Evolutionary conservation across 2,797 vertebrate species (phyloP).

Genomic region (Myripristis jacobus): DNA sequence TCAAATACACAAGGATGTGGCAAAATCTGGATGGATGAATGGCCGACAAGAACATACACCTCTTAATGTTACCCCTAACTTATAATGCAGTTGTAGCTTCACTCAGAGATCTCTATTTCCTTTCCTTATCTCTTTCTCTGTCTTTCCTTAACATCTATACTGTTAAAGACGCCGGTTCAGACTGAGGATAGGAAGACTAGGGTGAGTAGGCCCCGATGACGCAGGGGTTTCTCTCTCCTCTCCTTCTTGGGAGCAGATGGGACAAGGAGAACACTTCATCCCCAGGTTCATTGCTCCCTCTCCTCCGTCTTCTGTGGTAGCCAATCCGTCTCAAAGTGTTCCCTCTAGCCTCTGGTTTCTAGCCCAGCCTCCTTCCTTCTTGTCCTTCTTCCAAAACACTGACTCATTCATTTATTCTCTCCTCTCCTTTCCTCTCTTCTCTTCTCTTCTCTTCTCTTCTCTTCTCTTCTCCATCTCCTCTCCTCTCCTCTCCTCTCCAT

Average conservation of each 20-base stretch:
- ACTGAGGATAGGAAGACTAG: conserved; percentile 6
- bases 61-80: conserved; percentile 1
- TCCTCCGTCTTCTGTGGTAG: conserved; percentile 70
- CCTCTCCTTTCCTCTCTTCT: conserved; percentile 45
- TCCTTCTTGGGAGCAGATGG: conserved; percentile 71
- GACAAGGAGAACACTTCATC: conserved; percentile 70
- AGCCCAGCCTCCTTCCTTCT: conserved; percentile 68
- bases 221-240: conserved; percentile 24
- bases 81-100: neutral
- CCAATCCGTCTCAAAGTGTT: conserved; percentile 71
- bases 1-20: neutral
- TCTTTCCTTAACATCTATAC: neutral
- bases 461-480: conserved; percentile 63
- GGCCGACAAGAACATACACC: neutral
- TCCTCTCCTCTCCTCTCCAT: conserved; percentile 22
- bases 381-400: conserved; percentile 66
- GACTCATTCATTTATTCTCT: conserved; percentile 67
- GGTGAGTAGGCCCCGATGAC: conserved; percentile 31
- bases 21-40: conserved; percentile 1
- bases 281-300: conserved; percentile 73
- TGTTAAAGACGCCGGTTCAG: neutral
- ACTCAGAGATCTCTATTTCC: neutral
- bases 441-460: conserved; percentile 57
- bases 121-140: neutral
- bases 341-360: conserved; percentile 66